Evolutionary conservation across 2,113 vertebrate species (phyloP).

Genomic region (Notothenia rossii): DNA sequence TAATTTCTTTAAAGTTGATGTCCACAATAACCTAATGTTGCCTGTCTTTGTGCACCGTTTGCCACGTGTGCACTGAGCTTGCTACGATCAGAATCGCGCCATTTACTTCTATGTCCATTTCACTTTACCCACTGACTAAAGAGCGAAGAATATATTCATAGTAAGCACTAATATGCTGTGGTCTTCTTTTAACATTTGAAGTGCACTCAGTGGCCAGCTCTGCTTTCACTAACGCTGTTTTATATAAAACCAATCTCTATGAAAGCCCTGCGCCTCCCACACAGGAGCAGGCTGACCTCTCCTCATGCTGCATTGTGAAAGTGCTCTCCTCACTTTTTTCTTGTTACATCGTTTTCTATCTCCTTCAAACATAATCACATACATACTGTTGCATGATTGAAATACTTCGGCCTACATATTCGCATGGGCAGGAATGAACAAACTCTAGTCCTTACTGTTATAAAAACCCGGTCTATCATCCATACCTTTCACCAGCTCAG

Average conservation of each 20-base stretch:
- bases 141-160: slow-evolving; percentile 73
- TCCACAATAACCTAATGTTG: background rate
- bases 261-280: slow-evolving; percentile 78
- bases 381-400: slow-evolving; percentile 14
- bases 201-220: slow-evolving; percentile 78
- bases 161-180: slow-evolving; percentile 60
- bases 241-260: slow-evolving; percentile 79
- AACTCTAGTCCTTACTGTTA: background rate
- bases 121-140: slow-evolving; percentile 47
- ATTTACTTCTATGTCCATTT: slow-evolving; percentile 38
- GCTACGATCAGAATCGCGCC: background rate
- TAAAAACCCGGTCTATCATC: background rate
- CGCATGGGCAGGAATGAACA: slow-evolving; percentile 12
- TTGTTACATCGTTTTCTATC: slow-evolving; percentile 41
- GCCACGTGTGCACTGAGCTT: background rate
- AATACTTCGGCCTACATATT: background rate
- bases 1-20: background rate
- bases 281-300: slow-evolving; percentile 65
- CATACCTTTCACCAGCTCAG: background rate
- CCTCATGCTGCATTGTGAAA: slow-evolving; percentile 54
- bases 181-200: slow-evolving; percentile 78
- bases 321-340: slow-evolving; percentile 60
- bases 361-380: slow-evolving; percentile 21
- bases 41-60: background rate
- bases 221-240: slow-evolving; percentile 80